Base-by-base conservation (phyloP, 2,888 invertebrate species). In the Heliconius aoede region DNA sequence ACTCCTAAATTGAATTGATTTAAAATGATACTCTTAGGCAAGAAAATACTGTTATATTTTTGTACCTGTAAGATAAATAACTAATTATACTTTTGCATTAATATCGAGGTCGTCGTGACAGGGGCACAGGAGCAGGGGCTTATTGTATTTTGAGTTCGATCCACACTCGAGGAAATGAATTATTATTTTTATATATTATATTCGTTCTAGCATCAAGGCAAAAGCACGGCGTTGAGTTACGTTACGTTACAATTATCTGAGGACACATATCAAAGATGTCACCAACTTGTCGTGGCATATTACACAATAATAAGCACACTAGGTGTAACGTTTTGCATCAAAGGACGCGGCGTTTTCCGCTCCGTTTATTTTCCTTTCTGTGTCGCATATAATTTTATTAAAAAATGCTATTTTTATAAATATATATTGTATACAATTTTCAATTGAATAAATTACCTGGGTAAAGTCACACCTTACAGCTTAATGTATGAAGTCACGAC, bases 301-400 rank as follows among this genome's bases (percentile, higher is more conserved):
- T 87, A 86, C 85, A 84, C 81, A 71, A 75, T 74, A 71, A 58
- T 76, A 55, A 60, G 24, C 69, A n/a, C n/a, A n/a, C 65, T 72
- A 40, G 68, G 69, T 73, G 79, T 79, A 74, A 77, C 84, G 89
- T 87, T 86, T 86, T 87, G 88, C 88, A 83, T 86, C 87, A 89
- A 83, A 83, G 82, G 83, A 81, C 82, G 80, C 78, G 81, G 79
- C 80, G 82, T 81, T 86, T 83, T 83, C 68, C 68, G 79, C 73
- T 84, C 82, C 84, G 87, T 84, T 88, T 86, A 81, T 83, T 84
- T 84, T 84, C 83, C 82, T 82, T 79, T 73, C 76, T 60, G 60
- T 72, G 58, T 72, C 60, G 72, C 36, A 18, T 26, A 61, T 60
- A 72, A 60, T 72, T 36, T 60, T 28, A 36, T 40, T 21, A 72